Evolutionary conservation across 2,888 invertebrate genomes (phyloP).

Genomic region (Pyrochroa serraticornis): DNA sequence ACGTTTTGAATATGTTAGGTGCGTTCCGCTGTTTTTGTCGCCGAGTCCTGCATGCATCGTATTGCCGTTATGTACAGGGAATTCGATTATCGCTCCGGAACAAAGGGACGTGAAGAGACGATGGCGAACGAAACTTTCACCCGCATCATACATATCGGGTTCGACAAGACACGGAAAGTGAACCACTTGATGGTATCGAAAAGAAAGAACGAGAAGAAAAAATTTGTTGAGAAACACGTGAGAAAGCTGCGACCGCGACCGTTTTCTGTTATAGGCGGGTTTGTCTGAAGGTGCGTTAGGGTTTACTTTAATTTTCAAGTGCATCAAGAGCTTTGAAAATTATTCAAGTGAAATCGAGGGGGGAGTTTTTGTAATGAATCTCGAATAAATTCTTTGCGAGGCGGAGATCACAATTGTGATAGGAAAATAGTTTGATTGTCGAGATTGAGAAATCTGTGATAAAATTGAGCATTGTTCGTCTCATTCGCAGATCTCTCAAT

Average conservation of each 20-base stretch:
- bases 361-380: constrained; percentile 19
- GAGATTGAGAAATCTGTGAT: too few relatives aligned
- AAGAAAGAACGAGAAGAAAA: constrained; percentile 13
- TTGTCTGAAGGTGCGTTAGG: constrained; percentile 16
- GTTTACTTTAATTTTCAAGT: constrained; percentile 30
- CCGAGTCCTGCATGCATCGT: too few relatives aligned
- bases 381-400: constrained; percentile 5
- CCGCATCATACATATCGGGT: constrained; percentile 1
- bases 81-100: too few relatives aligned
- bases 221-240: constrained; percentile 23
- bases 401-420: too few relatives aligned
- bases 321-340: constrained; percentile 28
- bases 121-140: constrained; percentile 5
- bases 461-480: too few relatives aligned
- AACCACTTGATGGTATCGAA: background rate
- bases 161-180: background rate
- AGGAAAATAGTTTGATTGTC: too few relatives aligned
- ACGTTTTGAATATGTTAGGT: too few relatives aligned
- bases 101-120: too few relatives aligned
- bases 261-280: constrained; percentile 10
- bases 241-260: constrained; percentile 27
- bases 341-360: constrained; percentile 30
- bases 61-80: background rate
- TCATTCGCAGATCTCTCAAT: too few relatives aligned
- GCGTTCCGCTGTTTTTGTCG: too few relatives aligned